Base-by-base conservation (phyloP, 2,113 vertebrate genomes). In the Paradisaea rubra region DNA sequence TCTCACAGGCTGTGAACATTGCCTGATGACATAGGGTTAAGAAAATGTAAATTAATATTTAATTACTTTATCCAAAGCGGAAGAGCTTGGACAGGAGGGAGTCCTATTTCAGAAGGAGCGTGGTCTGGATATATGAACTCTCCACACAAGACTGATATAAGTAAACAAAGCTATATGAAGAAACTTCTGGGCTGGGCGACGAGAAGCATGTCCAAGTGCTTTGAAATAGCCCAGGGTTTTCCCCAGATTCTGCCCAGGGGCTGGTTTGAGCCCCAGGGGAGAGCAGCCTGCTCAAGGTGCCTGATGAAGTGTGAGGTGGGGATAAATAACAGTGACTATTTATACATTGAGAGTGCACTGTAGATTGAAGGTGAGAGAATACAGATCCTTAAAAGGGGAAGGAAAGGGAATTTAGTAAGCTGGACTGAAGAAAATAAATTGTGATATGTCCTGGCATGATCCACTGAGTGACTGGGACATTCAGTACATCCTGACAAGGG, bases 381-480 rank as follows among this genome's bases (percentile, higher is more conserved):
- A 59, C 0, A 4, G 54, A 71, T 42, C 47, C 39, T 85, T 79
- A 16, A 45, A 57, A 82, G 37, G 33, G 12, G 13, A 72, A 74
- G 12, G 10, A 76, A 59, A 25, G 22, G 17, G 50, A 71, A 54
- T 63, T 80, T 45, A 54, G 15, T n/a, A 71, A 74, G 9, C 2
- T 1, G 1, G 39, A 49, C 5, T 31, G 59, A 65, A 89, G 54
- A 69, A 72, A 80, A 89, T 15, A 42, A 68, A 52, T 7, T 27
- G 47, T 59, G 63, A 61, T 77, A 73, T 14, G 33, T 64, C n/a
- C 60, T 84, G 71, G 44, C 33, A 65, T 30, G 30, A 50, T 41
- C 12, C 66, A 44, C 1, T 2, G 44, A 1, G 1, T 4, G 6
- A 19, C 15, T 47, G 50, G 10, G 60, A 61, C 2, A 3, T 10